Percentiles rank a stretch among this genome's conserved stretches.
These are phyloP conservation scores for Eueides isabella DNA, from an alignment of 1,140 invertebrate genomes.

Conservation along the genomic window DNA sequence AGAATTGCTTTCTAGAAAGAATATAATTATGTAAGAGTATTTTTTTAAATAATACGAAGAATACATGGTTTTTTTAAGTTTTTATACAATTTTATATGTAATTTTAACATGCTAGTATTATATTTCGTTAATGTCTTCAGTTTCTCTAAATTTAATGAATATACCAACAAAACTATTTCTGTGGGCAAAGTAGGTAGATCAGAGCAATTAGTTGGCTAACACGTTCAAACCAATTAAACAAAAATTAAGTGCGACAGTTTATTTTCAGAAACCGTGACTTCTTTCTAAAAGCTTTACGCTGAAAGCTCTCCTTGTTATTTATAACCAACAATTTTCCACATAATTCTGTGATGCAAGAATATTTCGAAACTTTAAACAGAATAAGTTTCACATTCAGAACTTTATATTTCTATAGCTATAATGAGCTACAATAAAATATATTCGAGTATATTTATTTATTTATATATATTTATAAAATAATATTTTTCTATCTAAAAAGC, in stretches of 20 bases:
- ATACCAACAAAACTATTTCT: neutral
- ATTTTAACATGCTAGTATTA: no score
- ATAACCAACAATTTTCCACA: constrained; percentile 4
- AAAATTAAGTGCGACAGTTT: constrained; percentile 22
- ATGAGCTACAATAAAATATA: no score
- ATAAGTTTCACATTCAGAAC: no score
- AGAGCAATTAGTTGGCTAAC: constrained; percentile 16
- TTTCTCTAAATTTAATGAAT: neutral
- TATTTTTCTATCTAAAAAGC: neutral
- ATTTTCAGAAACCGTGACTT: constrained; percentile 18
- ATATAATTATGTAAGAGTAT: no score
- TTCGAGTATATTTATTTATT: no score
- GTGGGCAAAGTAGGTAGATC: constrained; percentile 5
- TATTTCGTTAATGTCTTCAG: neutral
- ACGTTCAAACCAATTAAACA: constrained; percentile 22
- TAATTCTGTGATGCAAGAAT: neutral
- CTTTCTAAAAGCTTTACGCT: constrained; percentile 1
- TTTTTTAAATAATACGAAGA: no score
- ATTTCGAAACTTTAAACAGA: neutral
- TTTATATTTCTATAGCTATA: no score
- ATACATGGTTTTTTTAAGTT: no score
- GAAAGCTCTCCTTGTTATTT: constrained; percentile 8
- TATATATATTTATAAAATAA: neutral
- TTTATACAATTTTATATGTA: no score
- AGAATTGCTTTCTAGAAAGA: no score